phyloP scores from a whole-genome alignment of 2,797 vertebrate species.

The Taeniopygia guttata region DNA sequence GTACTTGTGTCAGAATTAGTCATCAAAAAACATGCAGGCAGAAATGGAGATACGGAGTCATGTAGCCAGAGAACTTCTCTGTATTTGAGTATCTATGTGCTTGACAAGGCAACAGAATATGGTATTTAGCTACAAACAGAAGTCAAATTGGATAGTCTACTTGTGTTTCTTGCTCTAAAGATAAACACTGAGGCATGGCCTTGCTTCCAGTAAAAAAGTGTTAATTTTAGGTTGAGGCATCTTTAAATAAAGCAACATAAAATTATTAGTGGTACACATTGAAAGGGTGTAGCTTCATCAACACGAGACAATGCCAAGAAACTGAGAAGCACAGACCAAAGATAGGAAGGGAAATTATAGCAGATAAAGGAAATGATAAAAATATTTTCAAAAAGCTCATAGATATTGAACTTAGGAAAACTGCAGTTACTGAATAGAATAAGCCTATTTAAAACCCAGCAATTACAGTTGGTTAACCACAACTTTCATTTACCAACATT shows the following conservation, averaged over 20 bases:
- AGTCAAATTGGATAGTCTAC: background rate
- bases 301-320: background rate
- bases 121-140: background rate
- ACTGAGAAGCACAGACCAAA: background rate
- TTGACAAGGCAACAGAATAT: background rate
- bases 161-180: background rate
- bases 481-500: background rate
- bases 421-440: background rate
- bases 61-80: background rate
- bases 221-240: background rate
- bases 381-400: background rate
- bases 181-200: background rate
- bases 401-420: background rate
- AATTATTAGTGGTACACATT: background rate
- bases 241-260: background rate
- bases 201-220: background rate
- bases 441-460: background rate
- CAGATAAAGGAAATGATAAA: background rate
- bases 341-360: background rate
- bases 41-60: background rate
- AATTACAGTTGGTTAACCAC: background rate
- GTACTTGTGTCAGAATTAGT: background rate
- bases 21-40: background rate
- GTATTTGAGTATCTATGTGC: background rate
- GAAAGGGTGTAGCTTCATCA: background rate